A percentile compares a stretch with the other conserved stretches of the same genome.
These are phyloP conservation scores for Scelioninae gen. 1 DNA, from an alignment of 2,888 invertebrate genomes.

Conservation along the genomic window DNA sequence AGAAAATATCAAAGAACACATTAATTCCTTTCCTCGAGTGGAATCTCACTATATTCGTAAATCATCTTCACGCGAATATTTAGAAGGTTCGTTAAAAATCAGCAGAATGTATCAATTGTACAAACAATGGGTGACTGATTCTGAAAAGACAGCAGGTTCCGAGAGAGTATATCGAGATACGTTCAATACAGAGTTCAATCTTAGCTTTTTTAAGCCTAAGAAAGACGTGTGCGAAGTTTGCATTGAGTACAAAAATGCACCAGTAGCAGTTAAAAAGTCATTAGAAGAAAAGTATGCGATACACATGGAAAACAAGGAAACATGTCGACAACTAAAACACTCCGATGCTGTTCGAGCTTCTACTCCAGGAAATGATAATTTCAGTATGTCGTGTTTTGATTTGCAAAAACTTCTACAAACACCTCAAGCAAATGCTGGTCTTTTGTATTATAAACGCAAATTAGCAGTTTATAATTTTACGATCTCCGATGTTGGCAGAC, in stretches of 20 bases:
- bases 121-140: slow-evolving; percentile 25
- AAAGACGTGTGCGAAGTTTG: slow-evolving; percentile 46
- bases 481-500: slow-evolving; percentile 11
- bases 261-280: slow-evolving; percentile 8
- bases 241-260: slow-evolving; percentile 21
- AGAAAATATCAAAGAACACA: slow-evolving; percentile 32
- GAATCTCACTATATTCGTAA: slow-evolving; percentile 43
- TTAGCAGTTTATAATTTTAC: slow-evolving; percentile 37
- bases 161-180: slow-evolving; percentile 39
- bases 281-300: slow-evolving; percentile 10
- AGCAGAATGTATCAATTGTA: slow-evolving; percentile 42
- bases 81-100: slow-evolving; percentile 23
- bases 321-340: slow-evolving; percentile 27
- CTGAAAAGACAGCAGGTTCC: slow-evolving; percentile 14
- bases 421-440: slow-evolving; percentile 14
- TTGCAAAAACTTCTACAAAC: slow-evolving; percentile 42
- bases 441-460: slow-evolving; percentile 31
- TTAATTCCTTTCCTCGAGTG: slow-evolving; percentile 38
- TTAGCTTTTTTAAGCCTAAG: slow-evolving; percentile 41
- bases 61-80: slow-evolving; percentile 15
- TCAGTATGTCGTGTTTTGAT: slow-evolving; percentile 43
- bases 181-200: slow-evolving; percentile 34
- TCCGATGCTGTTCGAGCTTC: slow-evolving; percentile 24
- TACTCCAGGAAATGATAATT: slow-evolving; percentile 5
- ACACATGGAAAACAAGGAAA: slow-evolving; percentile 10